These are phyloP conservation scores for Cosmia pyralina DNA, from an alignment of 2,888 invertebrate genomes.

Conservation along the genomic window DNA sequence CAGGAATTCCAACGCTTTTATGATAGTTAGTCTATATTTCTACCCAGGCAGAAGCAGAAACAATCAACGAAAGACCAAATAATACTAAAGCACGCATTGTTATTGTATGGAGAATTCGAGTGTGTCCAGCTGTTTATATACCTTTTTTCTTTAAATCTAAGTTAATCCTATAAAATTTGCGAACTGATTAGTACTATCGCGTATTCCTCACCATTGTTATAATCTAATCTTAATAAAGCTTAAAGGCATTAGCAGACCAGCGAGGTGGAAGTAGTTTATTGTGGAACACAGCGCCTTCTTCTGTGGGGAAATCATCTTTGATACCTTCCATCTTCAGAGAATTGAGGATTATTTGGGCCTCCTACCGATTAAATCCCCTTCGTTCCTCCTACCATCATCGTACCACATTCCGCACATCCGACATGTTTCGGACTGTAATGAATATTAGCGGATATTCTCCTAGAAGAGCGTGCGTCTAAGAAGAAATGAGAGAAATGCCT, in stretches of 20 bases:
- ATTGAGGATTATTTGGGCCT: background rate
- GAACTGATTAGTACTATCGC: constrained; percentile 23
- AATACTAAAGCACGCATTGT: constrained; percentile 42
- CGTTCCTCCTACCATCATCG: too few species aligned
- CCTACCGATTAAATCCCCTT: background rate
- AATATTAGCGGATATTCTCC: background rate
- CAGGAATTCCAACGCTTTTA: constrained; percentile 76
- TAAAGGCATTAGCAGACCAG: constrained; percentile 14
- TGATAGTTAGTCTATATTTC: constrained; percentile 61
- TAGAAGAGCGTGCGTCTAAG: background rate
- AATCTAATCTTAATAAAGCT: constrained; percentile 24
- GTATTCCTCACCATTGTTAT: background rate
- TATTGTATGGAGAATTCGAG: background rate
- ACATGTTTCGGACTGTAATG: background rate
- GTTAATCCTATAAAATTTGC: constrained; percentile 13
- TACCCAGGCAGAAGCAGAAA: constrained; percentile 41
- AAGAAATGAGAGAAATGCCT: background rate
- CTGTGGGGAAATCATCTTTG: background rate
- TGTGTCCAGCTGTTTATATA: constrained; percentile 16
- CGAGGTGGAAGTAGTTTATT: background rate
- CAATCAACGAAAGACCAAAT: constrained; percentile 40
- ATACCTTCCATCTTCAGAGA: background rate
- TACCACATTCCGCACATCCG: background rate
- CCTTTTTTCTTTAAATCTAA: constrained; percentile 24
- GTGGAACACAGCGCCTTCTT: background rate